phyloP scores from a whole-genome alignment of 2,888 invertebrate species.

The Morinoia aosen region DNA sequence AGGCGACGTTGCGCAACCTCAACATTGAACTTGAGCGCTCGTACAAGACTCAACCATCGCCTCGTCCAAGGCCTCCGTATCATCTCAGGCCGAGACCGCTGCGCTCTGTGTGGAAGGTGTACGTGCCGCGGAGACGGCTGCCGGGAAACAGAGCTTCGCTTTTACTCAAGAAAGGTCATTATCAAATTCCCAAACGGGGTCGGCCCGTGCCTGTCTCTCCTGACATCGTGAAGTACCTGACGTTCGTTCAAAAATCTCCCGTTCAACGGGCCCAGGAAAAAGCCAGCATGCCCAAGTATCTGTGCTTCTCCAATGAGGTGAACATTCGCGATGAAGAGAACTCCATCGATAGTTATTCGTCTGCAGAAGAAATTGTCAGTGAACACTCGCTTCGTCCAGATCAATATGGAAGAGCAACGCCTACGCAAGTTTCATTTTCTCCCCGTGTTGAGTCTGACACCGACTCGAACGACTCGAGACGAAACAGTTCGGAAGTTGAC shows the following conservation, averaged over 20 bases:
- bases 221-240: conserved; percentile 4
- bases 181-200: conserved; percentile 14
- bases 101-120: not conserved
- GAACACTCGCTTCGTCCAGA: not conserved
- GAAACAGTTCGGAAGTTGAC: not conserved
- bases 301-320: conserved; percentile 21
- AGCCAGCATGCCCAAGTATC: not conserved
- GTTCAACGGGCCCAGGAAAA: not conserved
- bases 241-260: not conserved
- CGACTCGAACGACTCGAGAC: not conserved
- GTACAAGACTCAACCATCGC: not conserved
- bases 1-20: conserved; percentile 8
- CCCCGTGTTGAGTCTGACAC: not conserved
- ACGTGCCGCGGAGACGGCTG: not conserved
- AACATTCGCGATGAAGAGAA: not conserved
- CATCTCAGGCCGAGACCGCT: not conserved
- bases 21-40: not conserved
- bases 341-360: not conserved
- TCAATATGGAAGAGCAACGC: not conserved
- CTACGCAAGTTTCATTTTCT: conserved; percentile 1
- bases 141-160: not conserved
- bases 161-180: not conserved
- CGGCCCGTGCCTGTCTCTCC: conserved; percentile 35
- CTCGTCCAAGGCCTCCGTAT: not conserved
- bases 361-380: not conserved